Evolutionary conservation across 2,113 vertebrate species (phyloP), one percentile per base, ranked within the genome.

Genomic region (Aldabrachelys gigantea): DNA sequence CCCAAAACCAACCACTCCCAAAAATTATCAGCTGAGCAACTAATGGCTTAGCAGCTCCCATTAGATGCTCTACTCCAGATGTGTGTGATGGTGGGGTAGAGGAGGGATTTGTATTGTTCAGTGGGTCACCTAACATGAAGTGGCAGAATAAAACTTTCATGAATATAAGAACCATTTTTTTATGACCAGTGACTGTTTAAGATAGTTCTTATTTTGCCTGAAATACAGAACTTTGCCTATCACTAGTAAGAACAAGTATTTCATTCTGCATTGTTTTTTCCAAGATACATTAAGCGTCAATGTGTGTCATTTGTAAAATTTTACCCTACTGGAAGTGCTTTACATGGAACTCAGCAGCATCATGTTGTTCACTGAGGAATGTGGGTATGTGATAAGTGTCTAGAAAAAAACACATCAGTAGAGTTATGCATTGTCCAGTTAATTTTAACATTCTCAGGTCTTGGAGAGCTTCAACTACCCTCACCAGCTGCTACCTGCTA

Each of bases 401-500:
- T 89, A 76, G 54, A 92, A 95, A 69, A 4, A 91, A 92, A 53
- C 3, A 80, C 79, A 57, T 59, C 24, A 38, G 0, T 84, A 11
- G 11, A 41, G 35, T 69, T 76, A 44, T 41, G 14, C 24, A 80
- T 85, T 89, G 44, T 84, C 75, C 76, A 80, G 21, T 25, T 94
- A 56, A 11, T 92, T 85, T 84, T 91, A 81, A 69, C 90, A 89
- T 81, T 84, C 86, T 62, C 82, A 85, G 24, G 10, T 79, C 90
- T 88, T 91, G 72, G 91, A 84, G 22, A 82, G 3, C 24, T 85
- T 90, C 92, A 92, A 82, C 57, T 94, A 86, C 54, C 13, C 56
- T 38, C 87, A 90, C 81, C 91, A 95, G 65, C 53, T 96, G 87
- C 56, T 93, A 69, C 72, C 12, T 91, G 62, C 62, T 44, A 91